Base-by-base conservation (phyloP, 2,797 vertebrate species). In the Thaleichthys pacificus region DNA sequence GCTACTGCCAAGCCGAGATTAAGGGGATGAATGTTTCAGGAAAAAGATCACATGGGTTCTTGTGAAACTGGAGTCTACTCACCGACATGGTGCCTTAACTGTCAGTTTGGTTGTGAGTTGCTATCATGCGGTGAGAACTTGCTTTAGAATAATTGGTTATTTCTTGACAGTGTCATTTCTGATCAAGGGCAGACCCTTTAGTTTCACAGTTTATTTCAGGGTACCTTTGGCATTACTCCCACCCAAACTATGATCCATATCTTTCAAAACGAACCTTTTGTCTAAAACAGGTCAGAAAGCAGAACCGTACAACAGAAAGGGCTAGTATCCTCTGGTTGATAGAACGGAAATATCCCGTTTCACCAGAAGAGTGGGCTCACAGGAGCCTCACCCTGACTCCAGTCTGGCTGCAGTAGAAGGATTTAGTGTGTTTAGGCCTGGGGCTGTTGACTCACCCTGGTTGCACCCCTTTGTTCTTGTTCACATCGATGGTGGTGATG, bases 401-500 rank as follows among this genome's bases (percentile, higher is more conserved):
- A 11, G 17, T 17, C 15, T 30, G 14, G 11, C 61, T 26, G 15
- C 35, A 4, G 22, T 57, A 6, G 24, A 17, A 35, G 26, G 3
- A 22, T 66, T 24, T n/a, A 77, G 57, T 60, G 74, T 77, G 71
- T 76, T 77, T 28, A 57, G 75, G 74, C 75, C 57, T 19, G 22
- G 17, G 80, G 73, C 72, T 74, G 80, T 74, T 63, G 77, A 90
- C 94, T 92, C 89, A 97, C 96, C 94, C 94, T 76, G 89, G 91
- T 62, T 89, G 87, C 0, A 90, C 82, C 0, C 88, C 90, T 0
- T 93, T 93, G 47, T 76, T 94, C 88, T 93, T 96, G 90, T 92
- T 92, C 84, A 97, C 96, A 0, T 98, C 95, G 0, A 99, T 91
- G 0, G 97, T 98, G 77, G 96, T 96, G 0, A 97, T 99, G 76